Evolutionary conservation across 1,140 invertebrate genomes (phyloP), one percentile per base, ranked within the genome.

Genomic region (Ylistrum balloti): DNA sequence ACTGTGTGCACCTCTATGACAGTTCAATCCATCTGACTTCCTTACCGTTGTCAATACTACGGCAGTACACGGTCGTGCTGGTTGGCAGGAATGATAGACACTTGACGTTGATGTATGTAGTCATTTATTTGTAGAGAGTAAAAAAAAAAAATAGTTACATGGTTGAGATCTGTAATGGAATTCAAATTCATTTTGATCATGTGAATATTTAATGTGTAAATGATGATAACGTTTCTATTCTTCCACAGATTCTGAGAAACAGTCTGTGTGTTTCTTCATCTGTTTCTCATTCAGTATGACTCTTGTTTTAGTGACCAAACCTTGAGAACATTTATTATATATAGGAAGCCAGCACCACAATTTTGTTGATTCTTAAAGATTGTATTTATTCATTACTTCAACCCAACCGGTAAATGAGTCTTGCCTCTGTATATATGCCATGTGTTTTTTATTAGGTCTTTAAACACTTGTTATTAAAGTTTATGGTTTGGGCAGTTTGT

Each of bases 21-120:
- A 74, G n/a, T 74, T 28, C 56, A 74, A 74, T 74, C 56, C 56
- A 74, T 74, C 56, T 74, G 56, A 74, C n/a, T n/a, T 74, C 56
- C 56, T 74, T n/a, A 74, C 56, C 17, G 56, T 28, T 74, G 56
- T 74, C 56, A 74, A 74, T 74, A 74, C 7, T 11, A 74, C n/a
- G 9, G 41, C 5, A 74, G 56, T 28, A 28, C 22, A 28, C 1
- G 56, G 28, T 28, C 56, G 28, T 17, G 56, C 56, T n/a, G n/a
- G 56, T 7, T 74, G 22, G 56, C 2, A n/a, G 5, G 7, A 74
- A 74, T n/a, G 56, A 74, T n/a, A 74, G n/a, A n/a, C 28, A 74
- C 22, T 0, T 28, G 56, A 74, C 56, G n/a, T n/a, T 74, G 56
- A 74, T 74, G 56, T 28, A 74, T 74, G 22, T 74, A 74, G 56